Percentiles rank a stretch among this genome's conserved stretches.
Conservation (phyloP, 2,797 vertebrate species). For the Peromyscus attwateri region DNA sequence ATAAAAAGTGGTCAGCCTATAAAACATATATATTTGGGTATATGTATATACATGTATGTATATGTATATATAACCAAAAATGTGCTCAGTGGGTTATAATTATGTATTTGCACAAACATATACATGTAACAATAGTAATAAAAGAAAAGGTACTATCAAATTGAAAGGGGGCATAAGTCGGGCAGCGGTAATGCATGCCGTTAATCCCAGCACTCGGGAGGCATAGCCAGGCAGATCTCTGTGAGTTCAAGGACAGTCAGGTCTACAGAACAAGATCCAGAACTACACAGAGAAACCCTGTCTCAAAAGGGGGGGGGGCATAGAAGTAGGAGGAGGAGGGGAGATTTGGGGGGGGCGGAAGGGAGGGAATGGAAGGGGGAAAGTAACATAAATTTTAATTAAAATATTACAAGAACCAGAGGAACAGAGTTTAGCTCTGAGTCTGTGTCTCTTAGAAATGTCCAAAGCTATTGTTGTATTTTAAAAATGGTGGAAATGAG, state of each 20-base stretch:
- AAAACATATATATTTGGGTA: neutral
- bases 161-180: neutral
- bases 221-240: too few species aligned
- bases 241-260: too few species aligned
- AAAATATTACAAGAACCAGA: neutral
- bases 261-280: too few species aligned
- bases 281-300: too few species aligned
- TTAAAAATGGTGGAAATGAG: too few species aligned
- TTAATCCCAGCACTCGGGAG: too few species aligned
- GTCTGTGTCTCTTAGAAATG: neutral
- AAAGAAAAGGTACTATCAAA: neutral
- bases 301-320: too few species aligned
- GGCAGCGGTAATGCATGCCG: too few species aligned
- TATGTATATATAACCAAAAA: neutral
- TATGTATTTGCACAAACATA: neutral
- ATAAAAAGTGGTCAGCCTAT: neutral
- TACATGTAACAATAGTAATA: neutral
- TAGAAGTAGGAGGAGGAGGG: neutral
- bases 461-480: too few species aligned
- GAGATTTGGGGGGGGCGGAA: neutral
- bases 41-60: too few species aligned
- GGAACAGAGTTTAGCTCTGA: neutral
- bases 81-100: neutral
- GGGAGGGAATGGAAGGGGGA: neutral
- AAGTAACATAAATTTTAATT: neutral